Conservation (phyloP, 2,888 invertebrate species). For the Omphaloscelis lunosa region DNA sequence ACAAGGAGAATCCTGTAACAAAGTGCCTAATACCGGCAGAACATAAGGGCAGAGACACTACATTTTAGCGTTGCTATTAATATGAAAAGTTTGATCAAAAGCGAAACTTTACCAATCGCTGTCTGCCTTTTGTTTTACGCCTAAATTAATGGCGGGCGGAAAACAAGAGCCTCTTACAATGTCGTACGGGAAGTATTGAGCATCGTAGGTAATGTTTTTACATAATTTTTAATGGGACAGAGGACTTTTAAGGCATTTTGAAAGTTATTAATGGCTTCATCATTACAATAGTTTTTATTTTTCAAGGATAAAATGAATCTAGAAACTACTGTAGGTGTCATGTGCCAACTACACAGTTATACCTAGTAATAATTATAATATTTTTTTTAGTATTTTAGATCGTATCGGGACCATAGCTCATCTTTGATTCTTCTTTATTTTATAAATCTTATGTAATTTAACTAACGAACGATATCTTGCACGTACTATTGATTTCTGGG, state of each 20-base stretch:
- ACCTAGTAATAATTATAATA: no score
- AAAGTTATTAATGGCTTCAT: not conserved
- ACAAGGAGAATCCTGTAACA: constrained; percentile 43
- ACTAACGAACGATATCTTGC: no score
- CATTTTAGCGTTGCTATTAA: constrained; percentile 73
- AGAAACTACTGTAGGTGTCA: no score
- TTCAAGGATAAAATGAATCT: no score
- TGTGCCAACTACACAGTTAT: no score
- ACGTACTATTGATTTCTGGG: no score
- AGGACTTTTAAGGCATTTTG: not conserved
- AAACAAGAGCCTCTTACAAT: constrained; percentile 58
- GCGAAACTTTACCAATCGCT: constrained; percentile 82
- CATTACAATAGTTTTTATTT: no score
- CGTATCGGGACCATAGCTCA: no score
- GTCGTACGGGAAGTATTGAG: constrained; percentile 45
- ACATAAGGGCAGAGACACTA: constrained; percentile 58
- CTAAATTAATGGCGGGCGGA: constrained; percentile 74
- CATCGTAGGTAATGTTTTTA: constrained; percentile 45
- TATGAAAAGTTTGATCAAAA: constrained; percentile 82
- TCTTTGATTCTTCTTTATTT: no score
- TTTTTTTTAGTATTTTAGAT: no score
- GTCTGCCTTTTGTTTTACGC: constrained; percentile 73
- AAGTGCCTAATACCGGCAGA: constrained; percentile 54
- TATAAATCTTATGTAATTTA: no score
- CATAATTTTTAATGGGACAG: constrained; percentile 6